Evolutionary conservation across 2,888 invertebrate species (phyloP), one percentile per base, ranked within the genome.

Genomic region (Seira sanloemensis): DNA sequence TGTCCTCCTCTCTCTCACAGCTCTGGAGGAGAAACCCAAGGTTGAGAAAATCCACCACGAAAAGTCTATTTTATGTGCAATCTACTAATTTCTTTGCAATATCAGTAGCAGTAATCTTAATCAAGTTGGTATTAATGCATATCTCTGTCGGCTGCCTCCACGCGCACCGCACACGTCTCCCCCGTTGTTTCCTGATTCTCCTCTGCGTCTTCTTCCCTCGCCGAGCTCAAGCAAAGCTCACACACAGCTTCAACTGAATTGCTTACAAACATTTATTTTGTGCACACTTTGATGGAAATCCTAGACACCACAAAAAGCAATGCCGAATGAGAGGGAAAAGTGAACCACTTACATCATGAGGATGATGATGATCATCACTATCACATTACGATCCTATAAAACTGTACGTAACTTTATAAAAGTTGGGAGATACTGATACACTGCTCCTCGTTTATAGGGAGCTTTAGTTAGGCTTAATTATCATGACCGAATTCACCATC

Each of bases 381-480:
- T 58, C 58, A 9, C 58, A 58, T 58, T 62, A 73, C 18, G 58
- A 58, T 73, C 73, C 54, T 62, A n/a, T 73, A 73, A 73, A 73
- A 26, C 26, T 18, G 21, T 68, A n/a, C 65, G 65, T 16, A 58
- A 58, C 58, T 65, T 19, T 69, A 58, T 58, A 58, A 58, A 37
- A 58, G n/a, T 18, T 58, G 7, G n/a, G 16, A 16, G n/a, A 7
- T 58, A 4, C 18, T 58, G 5, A 58, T 58, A 58, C 37, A 37
- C 37, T 37, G n/a, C 18, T 58, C 18, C 58, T 4, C n/a, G 7
- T 58, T 16, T 7, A 58, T 16, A 18, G n/a, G 58, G 62, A 69
- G 24, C 26, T 62, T 74, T 19, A 74, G 74, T 72, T 77, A 77
- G 82, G 77, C 82, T 82, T 82, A 82, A 82, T 82, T 82, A 82